phyloP scores from a whole-genome alignment of 2,113 vertebrate species.

The Leiothrix lutea region DNA sequence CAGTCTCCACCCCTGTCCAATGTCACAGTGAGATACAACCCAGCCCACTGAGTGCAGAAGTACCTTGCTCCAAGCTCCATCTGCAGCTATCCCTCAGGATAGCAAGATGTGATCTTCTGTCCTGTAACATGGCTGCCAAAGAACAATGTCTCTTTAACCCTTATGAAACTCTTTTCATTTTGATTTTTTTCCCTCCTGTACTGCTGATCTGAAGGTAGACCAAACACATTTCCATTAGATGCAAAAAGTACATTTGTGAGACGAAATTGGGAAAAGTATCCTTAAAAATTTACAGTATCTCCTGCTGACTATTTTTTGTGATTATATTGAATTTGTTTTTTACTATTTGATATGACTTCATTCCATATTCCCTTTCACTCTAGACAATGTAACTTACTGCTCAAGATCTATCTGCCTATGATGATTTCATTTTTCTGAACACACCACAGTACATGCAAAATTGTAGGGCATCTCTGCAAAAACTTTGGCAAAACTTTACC shows the following conservation, averaged over 20 bases:
- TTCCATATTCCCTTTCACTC: not conserved
- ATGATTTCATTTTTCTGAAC: not conserved
- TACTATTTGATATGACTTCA: not conserved
- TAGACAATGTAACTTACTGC: not conserved
- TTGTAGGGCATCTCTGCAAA: not conserved
- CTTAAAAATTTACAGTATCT: not conserved
- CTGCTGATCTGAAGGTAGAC: not conserved
- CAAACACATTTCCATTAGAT: not conserved
- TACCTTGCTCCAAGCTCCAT: not conserved
- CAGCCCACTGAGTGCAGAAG: not conserved
- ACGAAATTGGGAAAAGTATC: not conserved
- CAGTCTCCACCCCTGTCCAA: not conserved
- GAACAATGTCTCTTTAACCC: accelerated
- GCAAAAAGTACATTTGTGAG: not conserved
- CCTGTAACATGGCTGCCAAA: not conserved
- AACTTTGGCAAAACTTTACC: not conserved
- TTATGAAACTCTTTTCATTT: not conserved
- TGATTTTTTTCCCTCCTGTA: not conserved
- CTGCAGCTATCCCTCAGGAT: not conserved
- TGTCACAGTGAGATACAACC: not conserved
- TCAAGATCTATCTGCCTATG: not conserved
- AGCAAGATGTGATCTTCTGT: not conserved
- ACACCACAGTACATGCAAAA: not conserved
- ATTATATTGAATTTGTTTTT: not conserved
- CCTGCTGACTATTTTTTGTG: not conserved